Conservation (phyloP, 2,888 invertebrate species). For the Cataglyphis albicans region DNA sequence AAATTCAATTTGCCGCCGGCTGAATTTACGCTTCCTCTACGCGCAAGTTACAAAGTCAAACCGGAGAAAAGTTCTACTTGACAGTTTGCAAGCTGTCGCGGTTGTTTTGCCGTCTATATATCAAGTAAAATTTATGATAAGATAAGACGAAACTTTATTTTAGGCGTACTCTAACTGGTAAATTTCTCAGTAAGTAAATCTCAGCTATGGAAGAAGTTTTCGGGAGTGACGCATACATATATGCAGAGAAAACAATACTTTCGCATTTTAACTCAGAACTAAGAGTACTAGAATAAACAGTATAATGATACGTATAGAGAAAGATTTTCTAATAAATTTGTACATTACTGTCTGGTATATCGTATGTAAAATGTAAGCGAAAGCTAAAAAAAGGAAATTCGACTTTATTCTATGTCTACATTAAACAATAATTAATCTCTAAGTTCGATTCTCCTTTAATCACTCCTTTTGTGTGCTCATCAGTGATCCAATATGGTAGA, state of each 20-base stretch:
- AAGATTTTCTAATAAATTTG: background rate
- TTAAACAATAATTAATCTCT: conserved; percentile 32
- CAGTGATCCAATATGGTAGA: conserved; percentile 13
- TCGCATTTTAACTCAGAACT: background rate
- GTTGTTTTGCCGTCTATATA: background rate
- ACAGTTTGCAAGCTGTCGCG: conserved; percentile 27
- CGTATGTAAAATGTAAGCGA: background rate
- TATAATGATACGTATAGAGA: background rate
- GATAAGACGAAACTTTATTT: conserved; percentile 38
- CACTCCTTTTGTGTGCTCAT: background rate
- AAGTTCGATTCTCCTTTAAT: background rate
- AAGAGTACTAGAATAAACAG: background rate
- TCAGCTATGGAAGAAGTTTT: background rate
- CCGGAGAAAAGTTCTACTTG: conserved; percentile 8
- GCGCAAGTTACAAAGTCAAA: conserved; percentile 26
- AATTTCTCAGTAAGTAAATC: conserved; percentile 18
- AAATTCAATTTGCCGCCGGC: conserved; percentile 1
- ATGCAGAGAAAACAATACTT: conserved; percentile 4
- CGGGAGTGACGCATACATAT: background rate
- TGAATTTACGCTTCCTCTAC: background rate
- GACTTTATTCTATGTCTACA: background rate
- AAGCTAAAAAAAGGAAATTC: background rate
- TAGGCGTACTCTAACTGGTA: conserved; percentile 1
- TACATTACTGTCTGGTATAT: background rate
- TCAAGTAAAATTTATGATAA: conserved; percentile 12